Conservation (phyloP, 2,797 vertebrate genomes). For the Fundulus diaphanus region DNA sequence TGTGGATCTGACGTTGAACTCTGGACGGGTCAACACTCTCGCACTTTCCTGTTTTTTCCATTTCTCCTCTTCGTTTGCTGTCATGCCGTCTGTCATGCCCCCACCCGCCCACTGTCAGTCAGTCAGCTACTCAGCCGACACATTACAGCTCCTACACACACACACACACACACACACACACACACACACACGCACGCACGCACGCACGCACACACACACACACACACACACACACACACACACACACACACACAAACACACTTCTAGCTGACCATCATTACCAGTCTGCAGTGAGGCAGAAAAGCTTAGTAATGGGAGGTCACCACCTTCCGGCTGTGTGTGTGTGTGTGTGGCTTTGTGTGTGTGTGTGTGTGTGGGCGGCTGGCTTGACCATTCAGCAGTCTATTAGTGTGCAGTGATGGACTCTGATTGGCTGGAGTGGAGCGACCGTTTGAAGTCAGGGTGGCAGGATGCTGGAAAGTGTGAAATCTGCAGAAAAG, state of each 20-base stretch:
- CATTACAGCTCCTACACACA: constrained; percentile 51
- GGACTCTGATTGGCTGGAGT: constrained; percentile 42
- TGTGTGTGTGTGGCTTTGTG: constrained; percentile 7
- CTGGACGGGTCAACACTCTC: constrained; percentile 57
- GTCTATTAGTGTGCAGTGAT: constrained; percentile 65
- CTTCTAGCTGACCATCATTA: constrained; percentile 86
- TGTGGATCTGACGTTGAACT: constrained; percentile 50
- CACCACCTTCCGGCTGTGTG: constrained; percentile 50
- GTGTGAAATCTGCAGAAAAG: constrained; percentile 21
- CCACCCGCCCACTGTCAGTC: constrained; percentile 51
- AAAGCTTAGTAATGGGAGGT: constrained; percentile 92
- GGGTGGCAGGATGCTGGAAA: constrained; percentile 10
- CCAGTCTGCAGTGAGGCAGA: constrained; percentile 90
- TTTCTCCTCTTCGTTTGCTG: constrained; percentile 46
- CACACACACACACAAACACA: constrained; percentile 25
- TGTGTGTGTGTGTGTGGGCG: constrained; percentile 6
- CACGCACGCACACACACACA: constrained; percentile 15
- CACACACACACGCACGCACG: constrained; percentile 18
- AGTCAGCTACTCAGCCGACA: constrained; percentile 61
- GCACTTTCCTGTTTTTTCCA: constrained; percentile 63
- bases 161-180: constrained; percentile 26
- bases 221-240: constrained; percentile 13
- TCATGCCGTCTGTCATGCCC: constrained; percentile 44
- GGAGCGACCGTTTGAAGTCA: constrained; percentile 18
- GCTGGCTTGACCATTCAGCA: constrained; percentile 54